Evolutionary conservation across 2,888 invertebrate species (phyloP).

Genomic region (Drosophila kambysellisi): DNA sequence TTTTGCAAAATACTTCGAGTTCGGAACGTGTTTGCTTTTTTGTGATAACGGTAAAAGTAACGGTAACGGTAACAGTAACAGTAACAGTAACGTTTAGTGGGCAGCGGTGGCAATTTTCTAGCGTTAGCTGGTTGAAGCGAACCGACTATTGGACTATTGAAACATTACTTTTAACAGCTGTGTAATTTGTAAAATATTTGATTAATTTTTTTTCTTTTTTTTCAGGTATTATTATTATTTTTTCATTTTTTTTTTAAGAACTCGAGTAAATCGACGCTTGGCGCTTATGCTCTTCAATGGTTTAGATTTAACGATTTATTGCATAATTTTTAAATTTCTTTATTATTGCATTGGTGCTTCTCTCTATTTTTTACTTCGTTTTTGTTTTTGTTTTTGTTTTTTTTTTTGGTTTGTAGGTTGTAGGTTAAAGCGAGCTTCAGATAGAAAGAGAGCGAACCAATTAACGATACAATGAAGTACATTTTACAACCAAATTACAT

Average conservation of each 20-base stretch:
- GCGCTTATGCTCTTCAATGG: constrained; percentile 72
- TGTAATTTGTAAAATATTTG: not conserved
- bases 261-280: constrained; percentile 77
- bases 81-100: constrained; percentile 72
- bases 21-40: constrained; percentile 32
- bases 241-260: constrained; percentile 20
- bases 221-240: constrained; percentile 2
- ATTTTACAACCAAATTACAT: constrained; percentile 46
- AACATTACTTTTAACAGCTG: constrained; percentile 9
- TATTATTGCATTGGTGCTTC: constrained; percentile 16
- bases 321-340: constrained; percentile 1
- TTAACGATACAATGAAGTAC: constrained; percentile 46
- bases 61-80: constrained; percentile 35
- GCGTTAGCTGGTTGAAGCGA: constrained; percentile 62
- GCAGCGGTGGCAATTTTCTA: constrained; percentile 61
- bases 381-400: not conserved
- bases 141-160: constrained; percentile 36
- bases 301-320: constrained; percentile 38
- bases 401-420: constrained; percentile 2
- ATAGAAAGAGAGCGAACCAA: constrained; percentile 50
- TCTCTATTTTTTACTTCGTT: not conserved
- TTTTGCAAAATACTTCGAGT: constrained; percentile 15
- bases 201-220: constrained; percentile 4
- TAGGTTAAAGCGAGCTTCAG: constrained; percentile 40
- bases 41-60: constrained; percentile 44